Base-by-base conservation (phyloP, 2,113 vertebrate species). In the Onychostoma macrolepis region DNA sequence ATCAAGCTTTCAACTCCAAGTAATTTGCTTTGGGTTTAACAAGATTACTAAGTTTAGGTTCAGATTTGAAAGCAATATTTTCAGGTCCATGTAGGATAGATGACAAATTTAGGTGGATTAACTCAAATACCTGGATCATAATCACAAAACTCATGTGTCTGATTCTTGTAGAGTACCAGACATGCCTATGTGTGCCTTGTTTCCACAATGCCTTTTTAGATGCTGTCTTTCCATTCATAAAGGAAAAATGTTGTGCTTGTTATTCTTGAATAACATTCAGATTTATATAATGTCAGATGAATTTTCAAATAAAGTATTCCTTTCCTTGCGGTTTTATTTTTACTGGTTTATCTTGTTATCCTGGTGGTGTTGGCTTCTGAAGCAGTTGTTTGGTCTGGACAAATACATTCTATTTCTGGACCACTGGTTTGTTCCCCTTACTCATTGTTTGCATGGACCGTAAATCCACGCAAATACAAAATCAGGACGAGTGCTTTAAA, bases 1-100 rank as follows among this genome's bases (percentile, higher is more conserved):
- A 28, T 67, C n/a, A 65, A 81, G 61, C 38, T 63, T 81, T 67
- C 41, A 30, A 81, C 61, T 81, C 38, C 58, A 81, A 45, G 58
- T 80, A 65, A 63, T 65, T 65, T 43, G 38, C 58, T 81, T 65
- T 41, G 56, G 79, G 58, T 65, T 63, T 63, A 81, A 43, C 56
- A 28, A 63, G 21, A 36, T 80, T 41, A 12, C 78, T 15, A 41
- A 41, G 7, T 65, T 65, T 81, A 43, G 38, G 58, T 65, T 65
- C 61, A 81, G 80, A 81, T 65, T 67, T 65, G 58, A 19, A 81
- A 45, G 58, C 58, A 81, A 67, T 81, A 81, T 83, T 71, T 83
- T 69, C 28, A 28, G 28, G 9, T 21, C 80, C 15, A 12, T 71
- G 43, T 48, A 69, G 80, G 26, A 83, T 50, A 83, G 56, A 43